phyloP scores from a whole-genome alignment of 1,140 invertebrate species.

The Phortica variegata region DNA sequence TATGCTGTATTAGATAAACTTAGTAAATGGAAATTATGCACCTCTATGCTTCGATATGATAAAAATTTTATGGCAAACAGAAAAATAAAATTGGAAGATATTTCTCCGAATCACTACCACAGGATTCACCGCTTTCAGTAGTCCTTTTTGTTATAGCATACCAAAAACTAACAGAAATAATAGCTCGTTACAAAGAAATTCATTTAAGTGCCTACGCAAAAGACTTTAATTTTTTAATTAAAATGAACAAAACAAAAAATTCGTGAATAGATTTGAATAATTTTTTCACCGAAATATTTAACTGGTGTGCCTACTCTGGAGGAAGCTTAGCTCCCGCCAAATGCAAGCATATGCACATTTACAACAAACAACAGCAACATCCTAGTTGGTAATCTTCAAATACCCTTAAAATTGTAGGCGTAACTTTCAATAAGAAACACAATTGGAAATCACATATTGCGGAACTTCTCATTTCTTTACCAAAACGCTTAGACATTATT shows the following conservation, averaged over 20 bases:
- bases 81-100: constrained; percentile 6
- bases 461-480: background rate
- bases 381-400: background rate
- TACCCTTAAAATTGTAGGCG: too few relatives aligned
- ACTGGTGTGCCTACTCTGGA: constrained; percentile 9
- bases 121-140: constrained; percentile 13
- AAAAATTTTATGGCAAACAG: constrained; percentile 17
- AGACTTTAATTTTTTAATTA: constrained; percentile 4
- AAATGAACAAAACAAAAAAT: constrained; percentile 5
- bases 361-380: constrained; percentile 6
- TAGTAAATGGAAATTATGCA: constrained; percentile 6
- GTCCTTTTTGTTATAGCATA: constrained; percentile 10
- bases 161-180: constrained; percentile 6
- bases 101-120: constrained; percentile 6
- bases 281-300: constrained; percentile 4
- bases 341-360: constrained; percentile 16
- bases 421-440: background rate
- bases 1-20: constrained; percentile 2
- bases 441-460: constrained; percentile 8
- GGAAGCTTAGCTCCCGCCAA: constrained; percentile 4
- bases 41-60: too few relatives aligned
- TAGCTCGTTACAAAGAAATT: constrained; percentile 9
- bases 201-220: constrained; percentile 9
- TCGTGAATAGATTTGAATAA: background rate
- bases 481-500: constrained; percentile 4